phyloP scores from a whole-genome alignment of 2,113 vertebrate genomes.

The Apodemus sylvaticus region DNA sequence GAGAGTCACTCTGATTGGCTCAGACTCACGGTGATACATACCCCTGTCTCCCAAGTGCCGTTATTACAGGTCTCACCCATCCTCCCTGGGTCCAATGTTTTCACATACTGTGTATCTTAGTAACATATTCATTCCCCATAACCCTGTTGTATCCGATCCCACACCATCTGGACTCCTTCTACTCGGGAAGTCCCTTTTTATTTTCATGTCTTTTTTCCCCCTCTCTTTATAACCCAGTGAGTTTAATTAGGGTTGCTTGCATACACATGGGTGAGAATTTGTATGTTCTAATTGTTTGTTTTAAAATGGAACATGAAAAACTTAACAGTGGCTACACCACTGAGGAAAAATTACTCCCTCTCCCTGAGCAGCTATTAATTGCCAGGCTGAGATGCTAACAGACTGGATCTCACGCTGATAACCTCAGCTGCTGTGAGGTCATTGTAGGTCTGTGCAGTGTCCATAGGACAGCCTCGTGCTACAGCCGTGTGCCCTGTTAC shows the following conservation, averaged over 20 bases:
- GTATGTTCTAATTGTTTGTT: background rate
- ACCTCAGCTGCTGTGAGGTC: background rate
- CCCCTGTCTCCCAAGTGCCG: background rate
- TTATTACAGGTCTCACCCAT: background rate
- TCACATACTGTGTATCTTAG: background rate
- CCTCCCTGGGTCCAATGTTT: background rate
- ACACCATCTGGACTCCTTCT: background rate
- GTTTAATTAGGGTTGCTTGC: background rate
- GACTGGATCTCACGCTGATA: background rate
- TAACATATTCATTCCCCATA: background rate
- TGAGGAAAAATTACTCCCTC: background rate
- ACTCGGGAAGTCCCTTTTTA: background rate
- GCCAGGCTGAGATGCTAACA: no score
- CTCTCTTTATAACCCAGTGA: background rate
- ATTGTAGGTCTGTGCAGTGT: accelerated
- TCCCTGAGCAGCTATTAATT: background rate
- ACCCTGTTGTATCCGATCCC: background rate
- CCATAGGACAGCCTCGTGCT: accelerated
- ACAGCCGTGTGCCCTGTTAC: background rate
- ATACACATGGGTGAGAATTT: background rate
- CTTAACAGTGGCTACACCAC: no score
- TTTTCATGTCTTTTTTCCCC: background rate
- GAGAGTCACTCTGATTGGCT: background rate
- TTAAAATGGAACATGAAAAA: background rate
- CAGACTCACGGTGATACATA: background rate